Conservation (phyloP, 2,888 invertebrate genomes). For the Eulithis testata region DNA sequence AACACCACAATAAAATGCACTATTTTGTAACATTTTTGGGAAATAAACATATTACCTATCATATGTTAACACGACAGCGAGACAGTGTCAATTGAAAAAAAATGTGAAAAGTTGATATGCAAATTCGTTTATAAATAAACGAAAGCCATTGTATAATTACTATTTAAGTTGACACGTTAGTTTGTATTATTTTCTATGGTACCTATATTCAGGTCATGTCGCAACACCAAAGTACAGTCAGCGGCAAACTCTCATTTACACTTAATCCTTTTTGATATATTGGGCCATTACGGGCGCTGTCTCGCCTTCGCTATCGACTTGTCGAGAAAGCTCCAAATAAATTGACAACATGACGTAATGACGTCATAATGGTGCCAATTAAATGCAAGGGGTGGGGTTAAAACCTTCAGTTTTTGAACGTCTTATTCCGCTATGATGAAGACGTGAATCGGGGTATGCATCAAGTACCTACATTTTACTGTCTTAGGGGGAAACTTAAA, state of each 20-base stretch:
- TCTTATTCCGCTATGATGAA: neutral
- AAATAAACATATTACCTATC: no score
- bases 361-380: conserved; percentile 38
- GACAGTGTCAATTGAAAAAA: no score
- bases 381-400: conserved; percentile 11
- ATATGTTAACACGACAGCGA: no score
- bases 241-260: conserved; percentile 73
- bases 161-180: neutral
- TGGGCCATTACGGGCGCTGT: conserved; percentile 77
- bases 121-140: no score
- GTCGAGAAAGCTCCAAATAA: conserved; percentile 68
- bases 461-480: conserved; percentile 35
- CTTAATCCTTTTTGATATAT: conserved; percentile 82
- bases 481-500: no score
- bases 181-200: neutral
- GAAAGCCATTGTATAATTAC: no score
- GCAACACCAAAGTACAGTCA: conserved; percentile 69
- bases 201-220: conserved; percentile 62
- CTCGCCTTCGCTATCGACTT: conserved; percentile 63
- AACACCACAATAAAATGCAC: no score
- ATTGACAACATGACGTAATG: conserved; percentile 42
- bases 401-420: neutral
- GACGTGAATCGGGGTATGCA: conserved; percentile 43
- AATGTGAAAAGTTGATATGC: no score
- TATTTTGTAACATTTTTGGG: no score